Conservation (phyloP, 2,113 vertebrate genomes). For the Calyptomena viridis region DNA sequence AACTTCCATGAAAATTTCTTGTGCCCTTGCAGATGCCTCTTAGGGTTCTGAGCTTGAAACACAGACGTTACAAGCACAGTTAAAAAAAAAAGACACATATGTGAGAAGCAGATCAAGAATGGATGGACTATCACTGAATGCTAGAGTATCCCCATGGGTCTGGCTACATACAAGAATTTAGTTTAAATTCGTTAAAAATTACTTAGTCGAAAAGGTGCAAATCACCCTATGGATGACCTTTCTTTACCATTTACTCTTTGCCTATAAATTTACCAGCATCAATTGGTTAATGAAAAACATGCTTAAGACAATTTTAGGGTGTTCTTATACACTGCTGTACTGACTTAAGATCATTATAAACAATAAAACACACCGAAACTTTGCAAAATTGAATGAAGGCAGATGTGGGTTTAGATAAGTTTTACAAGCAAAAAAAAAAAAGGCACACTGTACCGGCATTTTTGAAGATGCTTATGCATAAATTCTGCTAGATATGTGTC, state of each 20-base stretch:
- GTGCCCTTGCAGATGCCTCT: background rate
- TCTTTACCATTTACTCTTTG: background rate
- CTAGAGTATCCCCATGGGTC: background rate
- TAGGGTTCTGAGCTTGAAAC: background rate
- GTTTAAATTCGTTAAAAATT: background rate
- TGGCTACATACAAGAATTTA: background rate
- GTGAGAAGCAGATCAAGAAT: background rate
- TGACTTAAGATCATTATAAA: background rate
- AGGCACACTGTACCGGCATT: background rate
- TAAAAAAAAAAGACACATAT: background rate
- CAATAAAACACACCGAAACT: background rate
- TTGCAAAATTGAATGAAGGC: background rate
- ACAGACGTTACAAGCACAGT: background rate
- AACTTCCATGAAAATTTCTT: background rate
- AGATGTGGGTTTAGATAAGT: background rate
- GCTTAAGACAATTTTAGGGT: background rate
- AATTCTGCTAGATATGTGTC: background rate
- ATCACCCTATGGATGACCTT: background rate
- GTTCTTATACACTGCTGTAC: background rate
- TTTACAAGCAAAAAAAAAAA: background rate
- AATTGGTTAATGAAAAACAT: background rate
- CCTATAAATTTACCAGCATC: background rate
- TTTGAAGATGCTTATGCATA: background rate
- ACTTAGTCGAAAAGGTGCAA: background rate
- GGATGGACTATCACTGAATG: background rate